Evolutionary conservation across 2,888 invertebrate genomes (phyloP).

Genomic region (Blera fallax): DNA sequence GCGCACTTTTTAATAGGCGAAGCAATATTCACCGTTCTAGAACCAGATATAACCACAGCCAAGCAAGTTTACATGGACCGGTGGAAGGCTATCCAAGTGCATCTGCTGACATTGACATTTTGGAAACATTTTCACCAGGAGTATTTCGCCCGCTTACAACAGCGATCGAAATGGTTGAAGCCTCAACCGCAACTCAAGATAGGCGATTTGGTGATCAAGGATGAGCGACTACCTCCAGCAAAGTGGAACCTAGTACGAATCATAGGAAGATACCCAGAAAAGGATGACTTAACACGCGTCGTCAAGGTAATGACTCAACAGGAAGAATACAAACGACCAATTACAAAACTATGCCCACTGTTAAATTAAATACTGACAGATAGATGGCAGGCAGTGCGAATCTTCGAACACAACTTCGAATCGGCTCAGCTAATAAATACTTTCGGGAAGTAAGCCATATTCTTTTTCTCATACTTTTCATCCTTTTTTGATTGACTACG

Average conservation of each 20-base stretch:
- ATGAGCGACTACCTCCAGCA: not conserved
- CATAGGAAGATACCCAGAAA: not conserved
- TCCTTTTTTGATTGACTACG: too few species aligned
- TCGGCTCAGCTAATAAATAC: too few species aligned
- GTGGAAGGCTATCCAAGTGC: not conserved
- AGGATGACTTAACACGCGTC: not conserved
- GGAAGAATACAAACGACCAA: conserved; percentile 1
- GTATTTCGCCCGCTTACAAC: conserved; percentile 1
- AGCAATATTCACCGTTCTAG: not conserved
- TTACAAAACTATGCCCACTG: conserved; percentile 2
- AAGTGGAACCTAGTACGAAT: not conserved
- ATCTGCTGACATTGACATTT: not conserved
- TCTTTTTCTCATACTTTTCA: too few species aligned
- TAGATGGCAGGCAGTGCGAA: too few species aligned
- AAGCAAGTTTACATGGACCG: not conserved
- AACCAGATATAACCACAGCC: not conserved
- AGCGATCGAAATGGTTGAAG: not conserved
- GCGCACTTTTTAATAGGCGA: conserved; percentile 35
- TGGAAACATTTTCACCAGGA: conserved; percentile 6
- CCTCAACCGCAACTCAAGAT: not conserved
- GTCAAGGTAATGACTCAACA: not conserved
- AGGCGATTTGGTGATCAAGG: not conserved
- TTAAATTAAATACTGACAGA: too few species aligned
- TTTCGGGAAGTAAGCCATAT: too few species aligned
- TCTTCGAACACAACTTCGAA: too few species aligned